phyloP scores from a whole-genome alignment of 2,888 invertebrate species.

The Rutpela maculata region DNA sequence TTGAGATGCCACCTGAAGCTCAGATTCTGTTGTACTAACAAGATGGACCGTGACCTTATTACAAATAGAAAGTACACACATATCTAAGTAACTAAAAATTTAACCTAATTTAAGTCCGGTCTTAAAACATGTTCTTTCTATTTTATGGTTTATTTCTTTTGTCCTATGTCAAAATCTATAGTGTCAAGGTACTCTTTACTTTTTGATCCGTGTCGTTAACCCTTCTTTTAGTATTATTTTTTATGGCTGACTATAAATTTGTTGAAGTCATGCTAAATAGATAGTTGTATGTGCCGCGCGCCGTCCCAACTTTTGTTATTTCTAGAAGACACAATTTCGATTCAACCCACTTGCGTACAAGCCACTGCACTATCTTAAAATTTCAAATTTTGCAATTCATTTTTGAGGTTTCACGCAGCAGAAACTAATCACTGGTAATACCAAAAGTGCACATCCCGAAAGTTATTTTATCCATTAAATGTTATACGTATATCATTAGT shows the following conservation, averaged over 20 bases:
- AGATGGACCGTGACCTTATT: constrained; percentile 36
- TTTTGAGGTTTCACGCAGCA: no score
- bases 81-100: constrained; percentile 33
- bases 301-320: no score
- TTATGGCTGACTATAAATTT: not conserved
- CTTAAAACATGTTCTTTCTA: constrained; percentile 40
- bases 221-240: constrained; percentile 11
- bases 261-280: not conserved
- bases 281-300: not conserved
- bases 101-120: constrained; percentile 47
- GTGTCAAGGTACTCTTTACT: constrained; percentile 40
- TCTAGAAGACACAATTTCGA: no score
- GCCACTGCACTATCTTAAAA: no score
- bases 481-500: no score
- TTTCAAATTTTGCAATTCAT: no score
- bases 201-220: constrained; percentile 29
- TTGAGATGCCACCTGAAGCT: constrained; percentile 12
- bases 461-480: no score
- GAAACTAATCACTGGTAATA: no score
- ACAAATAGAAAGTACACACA: constrained; percentile 40
- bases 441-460: no score
- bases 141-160: constrained; percentile 43
- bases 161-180: constrained; percentile 41
- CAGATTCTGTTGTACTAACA: constrained; percentile 20
- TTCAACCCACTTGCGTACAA: no score